Base-by-base conservation (phyloP, 2,888 invertebrate genomes). In the Bellardia pandia region DNA sequence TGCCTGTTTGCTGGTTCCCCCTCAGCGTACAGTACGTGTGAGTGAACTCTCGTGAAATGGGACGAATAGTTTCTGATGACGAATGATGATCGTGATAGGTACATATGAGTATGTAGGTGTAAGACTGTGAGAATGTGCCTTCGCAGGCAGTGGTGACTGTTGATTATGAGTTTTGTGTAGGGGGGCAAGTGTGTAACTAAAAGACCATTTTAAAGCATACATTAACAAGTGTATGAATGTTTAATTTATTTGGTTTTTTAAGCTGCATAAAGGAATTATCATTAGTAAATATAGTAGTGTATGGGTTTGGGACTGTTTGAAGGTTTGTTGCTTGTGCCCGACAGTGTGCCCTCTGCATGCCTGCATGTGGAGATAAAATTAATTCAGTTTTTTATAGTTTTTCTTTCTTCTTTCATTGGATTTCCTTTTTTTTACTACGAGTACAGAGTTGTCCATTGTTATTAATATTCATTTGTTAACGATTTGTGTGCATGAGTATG, bases 341-440 rank as follows among this genome's bases (percentile, higher is more conserved):
- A 42, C 79, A 58, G 45, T 72, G 58, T 58, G 74, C 76, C 75
- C 53, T 71, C 69, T 69, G 66, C 68, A 51, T 68, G 86, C 77
- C 84, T 81, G 84, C 84, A 85, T 87, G 84, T 85, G 62, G 81
- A 75, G 86, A 87, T 85, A 69, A 69, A 85, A 87, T 84, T 81
- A 86, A 86, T 86, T 77, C 11, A 68, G 77, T 81, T 74, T 72
- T 69, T 75, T 75, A 71, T 64, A 40, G 64, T 30, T 71, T 66
- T 58, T 78, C 14, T 68, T 72, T 62, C 13, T 58, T 62, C 13
- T 58, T 33, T 33, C 33, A 33, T 53, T 53, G 33, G 58, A 51
- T 77, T 77, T 84, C 71, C 58, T 84, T 80, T 79, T 79, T 80
- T 62, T 13, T 51, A 23, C 23, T 23, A 23, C 23, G 1, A 23